Percentiles rank a stretch among this genome's conserved stretches.
These are phyloP conservation scores for Scophthalmus maximus DNA, from an alignment of 2,113 vertebrate genomes.

Conservation along the genomic window DNA sequence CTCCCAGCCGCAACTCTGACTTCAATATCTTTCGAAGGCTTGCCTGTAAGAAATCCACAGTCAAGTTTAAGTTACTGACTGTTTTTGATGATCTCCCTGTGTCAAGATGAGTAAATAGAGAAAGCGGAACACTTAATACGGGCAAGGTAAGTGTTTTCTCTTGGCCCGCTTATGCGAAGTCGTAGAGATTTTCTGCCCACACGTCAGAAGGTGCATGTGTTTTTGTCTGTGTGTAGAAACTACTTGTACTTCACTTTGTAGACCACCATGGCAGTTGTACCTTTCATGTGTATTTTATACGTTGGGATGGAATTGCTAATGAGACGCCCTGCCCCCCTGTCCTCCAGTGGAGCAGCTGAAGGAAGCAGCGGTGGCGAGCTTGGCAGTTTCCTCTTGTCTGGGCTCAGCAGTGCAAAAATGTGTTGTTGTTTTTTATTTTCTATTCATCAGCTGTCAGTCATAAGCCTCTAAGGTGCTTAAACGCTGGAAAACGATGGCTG, in stretches of 20 bases:
- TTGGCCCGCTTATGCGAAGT: conserved; percentile 6
- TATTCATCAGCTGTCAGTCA: conserved; percentile 49
- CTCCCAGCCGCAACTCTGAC: neutral
- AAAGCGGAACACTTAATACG: neutral
- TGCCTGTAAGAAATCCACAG: conserved; percentile 29
- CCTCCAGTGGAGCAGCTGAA: conserved; percentile 38
- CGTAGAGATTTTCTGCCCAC: conserved; percentile 34
- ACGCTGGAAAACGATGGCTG: neutral
- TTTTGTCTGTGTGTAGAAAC: conserved; percentile 32
- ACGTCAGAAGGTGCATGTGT: conserved; percentile 20
- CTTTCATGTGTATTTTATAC: conserved; percentile 40
- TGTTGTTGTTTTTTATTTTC: too few species aligned
- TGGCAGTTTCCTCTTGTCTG: conserved; percentile 46
- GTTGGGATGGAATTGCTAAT: conserved; percentile 36
- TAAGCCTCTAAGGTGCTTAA: neutral
- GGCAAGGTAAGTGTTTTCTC: conserved; percentile 53
- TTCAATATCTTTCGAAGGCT: conserved; percentile 49
- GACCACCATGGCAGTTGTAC: conserved; percentile 50
- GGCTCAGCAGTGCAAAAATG: too few species aligned
- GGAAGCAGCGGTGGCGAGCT: conserved; percentile 28
- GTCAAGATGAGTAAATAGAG: conserved; percentile 34
- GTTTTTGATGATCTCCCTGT: conserved; percentile 19
- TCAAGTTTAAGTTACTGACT: conserved; percentile 40
- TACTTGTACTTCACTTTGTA: conserved; percentile 25
- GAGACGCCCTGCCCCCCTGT: conserved; percentile 34